Evolutionary conservation across 2,113 vertebrate species (phyloP).

Genomic region (Aspiorhynchus laticeps): DNA sequence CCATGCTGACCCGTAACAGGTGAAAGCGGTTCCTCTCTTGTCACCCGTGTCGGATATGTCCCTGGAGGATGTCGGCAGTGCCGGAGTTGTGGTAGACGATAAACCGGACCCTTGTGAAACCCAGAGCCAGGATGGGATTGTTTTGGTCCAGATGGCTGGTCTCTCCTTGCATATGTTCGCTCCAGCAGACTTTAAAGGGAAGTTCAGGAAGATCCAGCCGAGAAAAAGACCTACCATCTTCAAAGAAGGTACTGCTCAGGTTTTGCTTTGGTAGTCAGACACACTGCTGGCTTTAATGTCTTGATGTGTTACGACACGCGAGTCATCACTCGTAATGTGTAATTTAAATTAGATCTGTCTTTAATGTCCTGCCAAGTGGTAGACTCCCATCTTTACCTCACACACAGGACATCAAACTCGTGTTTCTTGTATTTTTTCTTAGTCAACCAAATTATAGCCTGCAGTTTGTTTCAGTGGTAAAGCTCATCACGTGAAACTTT

Average conservation of each 20-base stretch:
- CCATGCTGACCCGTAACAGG: conserved; percentile 42
- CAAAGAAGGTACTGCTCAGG: conserved; percentile 76
- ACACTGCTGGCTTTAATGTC: neutral
- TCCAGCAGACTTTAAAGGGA: conserved; percentile 83
- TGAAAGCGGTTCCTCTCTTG: conserved; percentile 22
- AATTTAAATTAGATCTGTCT: neutral
- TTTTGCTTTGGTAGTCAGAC: neutral
- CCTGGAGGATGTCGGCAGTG: conserved; percentile 65
- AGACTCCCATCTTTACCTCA: neutral
- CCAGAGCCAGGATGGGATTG: conserved; percentile 67
- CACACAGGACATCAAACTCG: neutral
- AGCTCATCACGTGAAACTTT: conserved; percentile 24
- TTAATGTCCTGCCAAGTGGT: conserved; percentile 13
- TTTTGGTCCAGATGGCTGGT: conserved; percentile 78
- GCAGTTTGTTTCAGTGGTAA: neutral
- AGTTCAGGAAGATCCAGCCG: conserved; percentile 82
- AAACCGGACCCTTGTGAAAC: conserved; percentile 61
- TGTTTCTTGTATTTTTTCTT: conserved; percentile 1
- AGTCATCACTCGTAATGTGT: neutral
- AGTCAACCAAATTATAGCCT: neutral
- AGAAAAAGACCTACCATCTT: conserved; percentile 87
- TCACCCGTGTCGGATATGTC: conserved; percentile 67
- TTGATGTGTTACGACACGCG: neutral
- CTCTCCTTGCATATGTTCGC: conserved; percentile 83
- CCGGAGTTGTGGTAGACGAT: neutral